Conservation (phyloP, 2,888 invertebrate genomes). For the Rhabditoides inermis region DNA sequence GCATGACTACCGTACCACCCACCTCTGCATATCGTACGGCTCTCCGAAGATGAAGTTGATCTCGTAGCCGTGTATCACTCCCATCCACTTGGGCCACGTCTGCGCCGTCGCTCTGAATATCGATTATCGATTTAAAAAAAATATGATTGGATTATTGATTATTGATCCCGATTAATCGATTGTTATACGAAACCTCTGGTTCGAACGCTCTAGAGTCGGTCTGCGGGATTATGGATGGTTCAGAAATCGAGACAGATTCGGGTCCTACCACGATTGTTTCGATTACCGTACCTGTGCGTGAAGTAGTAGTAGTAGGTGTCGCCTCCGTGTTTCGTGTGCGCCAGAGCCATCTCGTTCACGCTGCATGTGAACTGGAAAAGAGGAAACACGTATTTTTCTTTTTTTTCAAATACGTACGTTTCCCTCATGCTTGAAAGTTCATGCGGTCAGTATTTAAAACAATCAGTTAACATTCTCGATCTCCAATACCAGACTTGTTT, state of each 20-base stretch:
- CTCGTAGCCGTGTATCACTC: slow-evolving; percentile 89
- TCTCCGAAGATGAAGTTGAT: slow-evolving; percentile 90
- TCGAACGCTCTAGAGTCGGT: too few relatives aligned
- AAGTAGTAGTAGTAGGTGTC: slow-evolving; percentile 60
- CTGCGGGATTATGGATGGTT: too few relatives aligned
- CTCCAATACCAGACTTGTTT: not conserved
- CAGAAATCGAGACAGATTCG: too few relatives aligned
- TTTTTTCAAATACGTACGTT: not conserved
- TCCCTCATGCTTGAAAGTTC: not conserved
- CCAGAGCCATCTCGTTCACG: slow-evolving; percentile 81
- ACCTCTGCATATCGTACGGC: slow-evolving; percentile 65
- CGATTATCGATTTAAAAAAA: not conserved
- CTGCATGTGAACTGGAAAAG: slow-evolving; percentile 62
- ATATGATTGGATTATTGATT: too few relatives aligned
- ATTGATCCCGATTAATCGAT: too few relatives aligned
- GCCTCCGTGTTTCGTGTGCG: slow-evolving; percentile 78
- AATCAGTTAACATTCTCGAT: not conserved
- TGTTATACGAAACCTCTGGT: too few relatives aligned
- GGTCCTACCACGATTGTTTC: too few relatives aligned
- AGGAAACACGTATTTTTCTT: not conserved
- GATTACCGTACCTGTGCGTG: slow-evolving; percentile 44
- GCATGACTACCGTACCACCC: too few relatives aligned
- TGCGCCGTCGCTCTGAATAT: slow-evolving; percentile 35
- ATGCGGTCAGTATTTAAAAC: not conserved
- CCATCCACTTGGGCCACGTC: slow-evolving; percentile 90